Evolutionary conservation across 2,113 vertebrate genomes (phyloP).

Genomic region (Castor canadensis): DNA sequence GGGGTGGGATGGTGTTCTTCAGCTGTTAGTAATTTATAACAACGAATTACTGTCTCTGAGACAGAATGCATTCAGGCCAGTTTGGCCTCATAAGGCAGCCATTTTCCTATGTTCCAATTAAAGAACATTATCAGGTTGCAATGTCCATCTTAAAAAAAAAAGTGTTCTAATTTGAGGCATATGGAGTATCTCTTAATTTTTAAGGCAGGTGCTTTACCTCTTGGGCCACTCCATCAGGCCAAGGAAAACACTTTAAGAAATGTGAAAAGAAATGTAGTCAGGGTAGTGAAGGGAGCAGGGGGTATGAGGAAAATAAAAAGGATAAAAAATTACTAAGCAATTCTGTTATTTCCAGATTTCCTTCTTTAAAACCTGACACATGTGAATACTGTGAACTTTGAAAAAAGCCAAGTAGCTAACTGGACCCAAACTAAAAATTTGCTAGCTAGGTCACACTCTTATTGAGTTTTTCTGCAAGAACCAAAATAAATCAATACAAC

Average conservation of each 20-base stretch:
- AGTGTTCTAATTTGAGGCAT: too few species aligned
- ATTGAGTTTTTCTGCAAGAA: neutral
- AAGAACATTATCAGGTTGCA: neutral
- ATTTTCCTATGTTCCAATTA: neutral
- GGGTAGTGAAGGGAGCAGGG: neutral
- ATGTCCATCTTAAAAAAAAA: too few species aligned
- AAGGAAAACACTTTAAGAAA: too few species aligned
- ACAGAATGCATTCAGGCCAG: neutral
- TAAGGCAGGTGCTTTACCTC: too few species aligned
- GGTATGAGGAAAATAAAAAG: neutral
- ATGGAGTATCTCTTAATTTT: too few species aligned
- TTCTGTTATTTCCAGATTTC: neutral
- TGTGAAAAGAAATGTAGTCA: neutral
- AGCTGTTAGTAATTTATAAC: too few species aligned
- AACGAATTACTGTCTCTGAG: neutral
- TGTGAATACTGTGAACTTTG: neutral
- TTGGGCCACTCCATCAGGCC: too few species aligned
- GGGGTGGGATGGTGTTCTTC: neutral
- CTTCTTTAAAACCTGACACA: neutral
- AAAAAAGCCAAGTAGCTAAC: neutral
- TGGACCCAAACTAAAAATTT: neutral
- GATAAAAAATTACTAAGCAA: neutral
- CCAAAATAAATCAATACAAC: too few species aligned
- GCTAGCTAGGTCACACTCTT: neutral
- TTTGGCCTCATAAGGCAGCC: neutral